Conservation (phyloP, 2,888 invertebrate species). For the Agrotis ipsilon region DNA sequence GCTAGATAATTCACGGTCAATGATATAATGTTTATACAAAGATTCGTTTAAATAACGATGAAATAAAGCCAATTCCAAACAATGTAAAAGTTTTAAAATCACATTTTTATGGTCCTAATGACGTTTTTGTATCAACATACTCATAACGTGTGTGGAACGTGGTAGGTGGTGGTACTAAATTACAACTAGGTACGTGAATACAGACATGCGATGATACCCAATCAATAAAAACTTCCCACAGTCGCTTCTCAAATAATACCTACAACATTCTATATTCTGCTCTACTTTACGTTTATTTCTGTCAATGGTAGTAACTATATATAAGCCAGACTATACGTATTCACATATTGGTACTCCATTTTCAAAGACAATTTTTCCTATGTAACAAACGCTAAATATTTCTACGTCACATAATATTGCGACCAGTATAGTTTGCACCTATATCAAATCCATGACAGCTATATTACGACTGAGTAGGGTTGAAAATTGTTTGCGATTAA, state of each 20-base stretch:
- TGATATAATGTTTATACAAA: not conserved
- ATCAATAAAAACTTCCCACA: slow-evolving; percentile 41
- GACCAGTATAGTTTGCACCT: slow-evolving; percentile 33
- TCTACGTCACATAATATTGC: slow-evolving; percentile 36
- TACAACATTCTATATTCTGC: slow-evolving; percentile 31
- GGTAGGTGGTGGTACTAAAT: slow-evolving; percentile 3
- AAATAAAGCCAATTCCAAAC: not conserved
- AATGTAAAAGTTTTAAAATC: slow-evolving; percentile 4
- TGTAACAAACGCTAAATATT: slow-evolving; percentile 45
- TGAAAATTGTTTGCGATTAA: slow-evolving; percentile 55
- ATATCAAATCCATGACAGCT: slow-evolving; percentile 30
- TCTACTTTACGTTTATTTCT: slow-evolving; percentile 50
- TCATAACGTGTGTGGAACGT: not conserved
- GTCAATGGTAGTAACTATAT: slow-evolving; percentile 31
- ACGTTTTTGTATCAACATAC: slow-evolving; percentile 1
- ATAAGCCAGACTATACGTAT: slow-evolving; percentile 26
- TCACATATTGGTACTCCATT: slow-evolving; percentile 38
- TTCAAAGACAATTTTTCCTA: slow-evolving; percentile 58
- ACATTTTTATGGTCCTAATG: slow-evolving; percentile 6
- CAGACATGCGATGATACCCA: slow-evolving; percentile 46
- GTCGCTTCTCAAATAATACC: slow-evolving; percentile 20
- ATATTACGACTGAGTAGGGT: slow-evolving; percentile 64
- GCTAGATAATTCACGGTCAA: not conserved
- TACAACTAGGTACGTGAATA: slow-evolving; percentile 19
- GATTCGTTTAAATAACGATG: slow-evolving; percentile 8